These are phyloP conservation scores for Lepidurus arcticus DNA, from an alignment of 1,140 invertebrate species.

Conservation along the genomic window DNA sequence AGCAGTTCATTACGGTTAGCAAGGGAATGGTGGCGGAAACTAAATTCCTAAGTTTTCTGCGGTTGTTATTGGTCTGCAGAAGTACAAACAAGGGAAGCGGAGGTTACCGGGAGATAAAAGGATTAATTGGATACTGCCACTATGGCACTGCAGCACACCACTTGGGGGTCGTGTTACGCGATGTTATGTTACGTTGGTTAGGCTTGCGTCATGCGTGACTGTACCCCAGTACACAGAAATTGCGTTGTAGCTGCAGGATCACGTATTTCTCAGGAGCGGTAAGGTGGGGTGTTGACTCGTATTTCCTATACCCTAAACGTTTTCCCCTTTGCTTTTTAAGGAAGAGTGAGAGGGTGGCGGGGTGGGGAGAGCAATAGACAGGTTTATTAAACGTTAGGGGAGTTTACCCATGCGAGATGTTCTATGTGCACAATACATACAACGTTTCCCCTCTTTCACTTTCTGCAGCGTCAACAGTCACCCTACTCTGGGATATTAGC, in stretches of 20 bases:
- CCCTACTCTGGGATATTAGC: neutral
- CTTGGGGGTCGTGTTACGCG: neutral
- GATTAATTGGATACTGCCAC: neutral
- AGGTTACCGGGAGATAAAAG: neutral
- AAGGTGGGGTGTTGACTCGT: neutral
- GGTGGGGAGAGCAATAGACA: neutral
- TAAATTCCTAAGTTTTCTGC: neutral
- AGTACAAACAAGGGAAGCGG: neutral
- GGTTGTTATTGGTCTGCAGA: neutral
- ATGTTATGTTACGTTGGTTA: neutral
- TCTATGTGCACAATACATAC: no score
- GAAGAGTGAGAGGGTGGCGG: no score
- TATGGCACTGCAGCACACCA: neutral
- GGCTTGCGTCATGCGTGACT: neutral
- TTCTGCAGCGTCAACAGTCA: neutral
- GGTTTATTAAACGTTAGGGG: conserved; percentile 7
- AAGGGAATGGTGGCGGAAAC: neutral
- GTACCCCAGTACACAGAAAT: neutral
- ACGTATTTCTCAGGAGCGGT: neutral
- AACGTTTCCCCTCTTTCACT: neutral
- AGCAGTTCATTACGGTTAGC: neutral
- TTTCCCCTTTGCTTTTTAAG: no score
- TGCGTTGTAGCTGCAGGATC: neutral
- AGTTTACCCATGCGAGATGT: neutral
- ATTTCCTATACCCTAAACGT: neutral